These are phyloP conservation scores for Gymnarchus niloticus DNA, from an alignment of 2,113 vertebrate species.

Conservation along the genomic window DNA sequence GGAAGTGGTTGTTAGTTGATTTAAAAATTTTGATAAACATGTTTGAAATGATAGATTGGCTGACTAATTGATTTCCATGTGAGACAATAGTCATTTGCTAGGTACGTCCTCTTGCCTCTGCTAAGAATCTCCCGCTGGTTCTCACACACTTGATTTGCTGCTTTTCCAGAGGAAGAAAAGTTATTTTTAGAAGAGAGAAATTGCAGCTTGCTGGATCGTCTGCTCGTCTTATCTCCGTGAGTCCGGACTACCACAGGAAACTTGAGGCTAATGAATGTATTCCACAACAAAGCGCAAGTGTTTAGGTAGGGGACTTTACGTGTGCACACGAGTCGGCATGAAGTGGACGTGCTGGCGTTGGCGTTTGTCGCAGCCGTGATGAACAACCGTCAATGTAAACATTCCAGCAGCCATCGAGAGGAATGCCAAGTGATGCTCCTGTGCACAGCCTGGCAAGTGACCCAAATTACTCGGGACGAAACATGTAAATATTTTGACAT, in stretches of 20 bases:
- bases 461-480: constrained; percentile 46
- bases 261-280: not conserved
- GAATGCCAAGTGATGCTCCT: constrained; percentile 22
- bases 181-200: not conserved
- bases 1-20: not conserved
- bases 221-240: not conserved
- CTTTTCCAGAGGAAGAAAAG: not conserved
- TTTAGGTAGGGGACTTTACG: not conserved
- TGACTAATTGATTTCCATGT: not conserved
- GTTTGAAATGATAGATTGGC: not conserved
- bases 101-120: not conserved
- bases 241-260: not conserved
- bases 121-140: not conserved
- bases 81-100: too few species aligned
- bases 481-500: constrained; percentile 68
- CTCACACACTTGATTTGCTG: not conserved
- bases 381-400: constrained; percentile 49
- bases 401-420: constrained; percentile 31
- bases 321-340: not conserved
- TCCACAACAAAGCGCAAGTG: not conserved
- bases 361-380: constrained; percentile 17
- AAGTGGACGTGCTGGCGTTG: constrained; percentile 23
- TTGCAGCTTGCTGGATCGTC: not conserved
- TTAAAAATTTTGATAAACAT: not conserved
- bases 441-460: constrained; percentile 36